phyloP scores from a whole-genome alignment of 2,113 vertebrate genomes.

The Macquaria australasica region DNA sequence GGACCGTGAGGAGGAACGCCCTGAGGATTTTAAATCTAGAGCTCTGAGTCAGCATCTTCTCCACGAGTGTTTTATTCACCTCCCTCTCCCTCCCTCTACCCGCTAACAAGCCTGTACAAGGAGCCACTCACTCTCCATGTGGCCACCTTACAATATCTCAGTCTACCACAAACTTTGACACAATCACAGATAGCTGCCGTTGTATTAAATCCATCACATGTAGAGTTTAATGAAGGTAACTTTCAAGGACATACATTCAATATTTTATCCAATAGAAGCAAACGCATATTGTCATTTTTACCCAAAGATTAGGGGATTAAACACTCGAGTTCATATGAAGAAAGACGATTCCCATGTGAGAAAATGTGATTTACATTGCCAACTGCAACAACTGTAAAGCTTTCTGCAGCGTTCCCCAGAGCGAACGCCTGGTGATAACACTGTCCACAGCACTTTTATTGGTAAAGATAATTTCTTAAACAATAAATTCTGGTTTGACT shows the following conservation, averaged over 20 bases:
- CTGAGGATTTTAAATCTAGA: slow-evolving; percentile 14
- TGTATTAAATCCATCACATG: not conserved
- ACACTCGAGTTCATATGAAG: slow-evolving; percentile 30
- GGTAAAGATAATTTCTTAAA: not conserved
- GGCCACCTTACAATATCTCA: not conserved
- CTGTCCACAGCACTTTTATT: slow-evolving; percentile 14
- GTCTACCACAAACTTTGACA: not conserved
- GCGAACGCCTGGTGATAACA: not conserved
- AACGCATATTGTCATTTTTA: not conserved
- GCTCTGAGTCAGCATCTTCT: slow-evolving; percentile 40
- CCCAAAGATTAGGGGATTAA: slow-evolving; percentile 14
- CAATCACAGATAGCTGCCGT: not conserved
- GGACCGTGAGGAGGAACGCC: slow-evolving; percentile 1
- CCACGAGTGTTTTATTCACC: not conserved
- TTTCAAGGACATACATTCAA: not conserved
- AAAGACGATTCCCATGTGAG: slow-evolving; percentile 43
- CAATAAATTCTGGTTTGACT: not conserved
- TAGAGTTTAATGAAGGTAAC: not conserved
- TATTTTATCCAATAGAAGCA: not conserved
- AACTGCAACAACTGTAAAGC: not conserved
- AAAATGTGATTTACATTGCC: slow-evolving; percentile 20
- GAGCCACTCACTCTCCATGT: slow-evolving; percentile 4
- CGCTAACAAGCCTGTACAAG: not conserved
- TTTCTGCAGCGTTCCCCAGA: not conserved
- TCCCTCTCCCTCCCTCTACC: not conserved